Evolutionary conservation across 2,113 vertebrate species (phyloP), one percentile per base, ranked within the genome.

Genomic region (Serilophus lunatus): DNA sequence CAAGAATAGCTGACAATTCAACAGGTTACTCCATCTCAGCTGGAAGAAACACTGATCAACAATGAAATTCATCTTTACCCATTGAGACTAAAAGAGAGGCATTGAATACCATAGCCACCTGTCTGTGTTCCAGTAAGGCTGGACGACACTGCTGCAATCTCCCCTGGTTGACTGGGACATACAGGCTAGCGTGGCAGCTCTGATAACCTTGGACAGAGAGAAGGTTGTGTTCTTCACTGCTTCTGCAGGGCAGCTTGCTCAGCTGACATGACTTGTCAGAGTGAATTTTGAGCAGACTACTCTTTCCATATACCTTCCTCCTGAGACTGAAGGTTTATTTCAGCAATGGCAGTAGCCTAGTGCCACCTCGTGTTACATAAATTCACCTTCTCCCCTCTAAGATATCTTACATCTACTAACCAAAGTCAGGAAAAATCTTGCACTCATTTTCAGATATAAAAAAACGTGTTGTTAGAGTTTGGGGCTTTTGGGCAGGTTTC

Each of bases 311-410:
- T 33, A 53, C n/a, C 6, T 11, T 60, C 16, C 66, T 78, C 35
- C 56, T 59, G 24, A 9, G 23, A 12, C 7, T 28, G 26, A 75
- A 64, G 19, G 18, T 4, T 80, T 77, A 19, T 45, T 40, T 13
- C 5, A 66, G 16, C 38, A 92, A 8, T 18, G 31, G 20, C 59
- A 88, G 64, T 9, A 63, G 33, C 38, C 20, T 61, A 1, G 1
- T 76, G 20, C 3, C 29, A 26, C 29, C 14, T 77, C 0, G 0
- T 69, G 10, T 61, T 57, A 63, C 26, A 61, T 13, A 10, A 3
- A 22, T 61, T 20, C 9, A 18, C 13, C 28, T 36, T 6, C 13
- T 49, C 6, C 13, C 10, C 6, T 49, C 33, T 28, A 44, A 77
- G 12, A 13, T 40, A 66, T 6, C 22, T 18, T 38, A 15, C 2